Percentiles rank a stretch among this genome's conserved stretches.
Evolutionary conservation across 2,113 vertebrate species (phyloP).

Genomic region (Chinchilla lanigera): DNA sequence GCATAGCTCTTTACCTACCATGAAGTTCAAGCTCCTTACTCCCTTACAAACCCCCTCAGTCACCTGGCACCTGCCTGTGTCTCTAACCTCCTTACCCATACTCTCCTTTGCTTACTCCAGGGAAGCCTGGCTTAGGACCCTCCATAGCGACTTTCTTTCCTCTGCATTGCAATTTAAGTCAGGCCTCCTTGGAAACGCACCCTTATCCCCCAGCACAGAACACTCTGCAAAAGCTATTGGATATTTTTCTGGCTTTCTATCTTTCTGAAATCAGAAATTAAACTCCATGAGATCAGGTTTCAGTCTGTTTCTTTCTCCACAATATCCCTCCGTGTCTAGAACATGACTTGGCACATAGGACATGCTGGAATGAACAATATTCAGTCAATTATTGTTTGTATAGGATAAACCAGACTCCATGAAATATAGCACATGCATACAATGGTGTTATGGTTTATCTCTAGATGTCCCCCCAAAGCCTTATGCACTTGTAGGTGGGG

Average conservation of each 20-base stretch:
- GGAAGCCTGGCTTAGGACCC: neutral
- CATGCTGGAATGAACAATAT: neutral
- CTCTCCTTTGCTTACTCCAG: neutral
- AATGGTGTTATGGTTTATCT: neutral
- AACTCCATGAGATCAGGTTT: neutral
- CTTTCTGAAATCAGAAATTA: neutral
- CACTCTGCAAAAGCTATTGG: neutral
- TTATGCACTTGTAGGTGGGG: neutral
- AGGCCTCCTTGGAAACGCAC: neutral
- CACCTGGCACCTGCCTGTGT: neutral
- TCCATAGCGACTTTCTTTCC: neutral
- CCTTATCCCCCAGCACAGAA: neutral
- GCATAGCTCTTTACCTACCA: neutral
- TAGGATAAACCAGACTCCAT: neutral
- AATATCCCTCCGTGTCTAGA: neutral
- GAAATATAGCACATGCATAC: neutral
- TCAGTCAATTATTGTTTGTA: neutral
- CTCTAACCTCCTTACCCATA: neutral
- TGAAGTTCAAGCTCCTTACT: neutral
- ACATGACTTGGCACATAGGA: neutral
- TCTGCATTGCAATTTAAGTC: neutral
- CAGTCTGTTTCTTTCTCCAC: neutral
- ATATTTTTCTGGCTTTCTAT: neutral
- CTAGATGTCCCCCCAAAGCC: neutral
- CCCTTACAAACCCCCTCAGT: neutral